Base-by-base conservation (phyloP, 2,797 vertebrate genomes). In the Phylloscopus collybita region DNA sequence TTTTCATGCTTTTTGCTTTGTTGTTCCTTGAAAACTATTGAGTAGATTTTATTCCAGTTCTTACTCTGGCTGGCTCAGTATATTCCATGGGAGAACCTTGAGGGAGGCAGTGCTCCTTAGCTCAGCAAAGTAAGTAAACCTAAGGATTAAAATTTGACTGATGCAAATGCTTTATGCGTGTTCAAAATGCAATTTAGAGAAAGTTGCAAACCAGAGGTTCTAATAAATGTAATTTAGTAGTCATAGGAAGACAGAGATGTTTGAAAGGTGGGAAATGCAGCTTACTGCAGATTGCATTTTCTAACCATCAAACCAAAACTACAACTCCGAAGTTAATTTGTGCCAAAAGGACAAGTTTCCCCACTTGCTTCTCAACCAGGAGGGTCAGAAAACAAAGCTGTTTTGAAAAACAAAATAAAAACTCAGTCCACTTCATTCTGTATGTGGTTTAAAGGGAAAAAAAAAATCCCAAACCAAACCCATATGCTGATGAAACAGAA, bases 391-490 rank as follows among this genome's bases (percentile, higher is more conserved):
- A 69, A 42, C 21, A 72, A 93, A 79, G 73, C 9, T 86, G 38
- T 38, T 66, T 76, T 67, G 49, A 88, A 80, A 93, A 81, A 13
- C 9, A 76, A 65, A 88, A 73, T 44, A 27, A 88, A 96, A 96
- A 50, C 9, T 64, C 18, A 15, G 50, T 64, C 38, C 16, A 27
- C 56, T 94, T 71, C 56, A 47, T 71, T 64, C 16, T 89, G 23
- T 69, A 73, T 73, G 12, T 26, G 16, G 13, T 54, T 85, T 67
- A 67, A 87, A 36, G 10, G 40, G 6, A 4, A n/a, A 72, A 82
- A 82, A 78, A 80, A 76, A 42, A 27, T 10, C 3, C 18, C 32
- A 72, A 51, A 16, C 22, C 16, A 22, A 78, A 84, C 5, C 2
- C 32, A 56, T 13, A 54, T 14, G 22, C 57, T 71, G 32, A 44